Evolutionary conservation across 2,113 vertebrate species (phyloP).

Genomic region (Catharus bicknelli): DNA sequence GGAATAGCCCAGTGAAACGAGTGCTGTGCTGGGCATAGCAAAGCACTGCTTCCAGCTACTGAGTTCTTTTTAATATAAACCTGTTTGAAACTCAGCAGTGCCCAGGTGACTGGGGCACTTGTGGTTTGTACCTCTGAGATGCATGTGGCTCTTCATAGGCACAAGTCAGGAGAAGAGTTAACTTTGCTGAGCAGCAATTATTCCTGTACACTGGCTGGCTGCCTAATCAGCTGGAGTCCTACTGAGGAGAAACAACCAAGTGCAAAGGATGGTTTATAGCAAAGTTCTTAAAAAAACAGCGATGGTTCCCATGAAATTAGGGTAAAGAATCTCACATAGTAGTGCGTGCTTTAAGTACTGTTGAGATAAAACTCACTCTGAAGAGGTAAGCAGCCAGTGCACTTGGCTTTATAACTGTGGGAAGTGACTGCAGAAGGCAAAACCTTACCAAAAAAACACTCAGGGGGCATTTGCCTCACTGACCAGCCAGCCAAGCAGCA

Average conservation of each 20-base stretch:
- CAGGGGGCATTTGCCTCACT: not conserved
- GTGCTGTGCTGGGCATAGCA: not conserved
- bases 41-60: not conserved
- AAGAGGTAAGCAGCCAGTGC: not conserved
- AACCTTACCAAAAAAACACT: not conserved
- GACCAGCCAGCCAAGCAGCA: not conserved
- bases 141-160: accelerated
- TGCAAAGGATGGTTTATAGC: not conserved
- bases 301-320: not conserved
- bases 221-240: not conserved
- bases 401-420: not conserved
- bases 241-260: not conserved
- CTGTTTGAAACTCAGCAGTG: not conserved
- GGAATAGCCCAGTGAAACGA: not conserved
- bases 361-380: not conserved
- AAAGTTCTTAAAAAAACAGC: not conserved
- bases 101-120: accelerated
- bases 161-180: not conserved
- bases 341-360: not conserved
- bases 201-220: not conserved
- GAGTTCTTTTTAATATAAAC: not conserved
- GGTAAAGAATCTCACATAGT: not conserved
- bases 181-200: not conserved
- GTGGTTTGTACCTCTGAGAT: not conserved
- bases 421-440: not conserved